phyloP scores from a whole-genome alignment of 2,888 invertebrate genomes.

The Cheilosia grossa region DNA sequence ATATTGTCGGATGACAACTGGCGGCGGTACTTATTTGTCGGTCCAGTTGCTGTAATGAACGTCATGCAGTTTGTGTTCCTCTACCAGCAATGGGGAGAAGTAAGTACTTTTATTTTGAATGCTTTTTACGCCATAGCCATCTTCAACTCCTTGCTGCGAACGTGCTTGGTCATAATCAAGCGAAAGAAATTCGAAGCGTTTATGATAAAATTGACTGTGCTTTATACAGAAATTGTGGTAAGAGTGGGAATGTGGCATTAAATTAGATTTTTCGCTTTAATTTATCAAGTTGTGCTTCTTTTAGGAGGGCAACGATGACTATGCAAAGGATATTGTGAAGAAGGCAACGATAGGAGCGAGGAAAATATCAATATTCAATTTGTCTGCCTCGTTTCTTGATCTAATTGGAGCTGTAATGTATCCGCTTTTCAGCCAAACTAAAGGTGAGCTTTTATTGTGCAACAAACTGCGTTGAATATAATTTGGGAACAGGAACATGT shows the following conservation, averaged over 20 bases:
- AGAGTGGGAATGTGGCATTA: conserved; percentile 17
- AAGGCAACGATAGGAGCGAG: conserved; percentile 76
- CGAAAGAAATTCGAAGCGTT: conserved; percentile 78
- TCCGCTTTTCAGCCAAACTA: conserved; percentile 76
- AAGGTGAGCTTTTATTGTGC: conserved; percentile 17
- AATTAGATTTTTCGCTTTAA: conserved; percentile 4
- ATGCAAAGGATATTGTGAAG: conserved; percentile 73
- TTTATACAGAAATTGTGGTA: conserved; percentile 79
- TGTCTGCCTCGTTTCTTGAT: conserved; percentile 78
- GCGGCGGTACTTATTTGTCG: conserved; percentile 78
- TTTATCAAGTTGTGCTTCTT: background rate
- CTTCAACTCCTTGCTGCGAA: conserved; percentile 79
- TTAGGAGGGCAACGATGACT: conserved; percentile 75
- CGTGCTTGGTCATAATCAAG: conserved; percentile 78
- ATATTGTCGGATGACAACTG: conserved; percentile 77
- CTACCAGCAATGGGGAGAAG: conserved; percentile 78
- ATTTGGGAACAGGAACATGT: too few relatives aligned
- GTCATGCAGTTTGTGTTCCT: conserved; percentile 79
- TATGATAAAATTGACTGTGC: conserved; percentile 75
- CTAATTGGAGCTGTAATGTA: conserved; percentile 77
- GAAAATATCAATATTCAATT: conserved; percentile 79
- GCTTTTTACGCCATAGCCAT: conserved; percentile 78
- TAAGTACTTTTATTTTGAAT: conserved; percentile 79
- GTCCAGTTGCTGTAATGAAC: conserved; percentile 78
- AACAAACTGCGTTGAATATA: too few relatives aligned